phyloP scores from a whole-genome alignment of 2,113 vertebrate species.

The Rhipidura dahli region DNA sequence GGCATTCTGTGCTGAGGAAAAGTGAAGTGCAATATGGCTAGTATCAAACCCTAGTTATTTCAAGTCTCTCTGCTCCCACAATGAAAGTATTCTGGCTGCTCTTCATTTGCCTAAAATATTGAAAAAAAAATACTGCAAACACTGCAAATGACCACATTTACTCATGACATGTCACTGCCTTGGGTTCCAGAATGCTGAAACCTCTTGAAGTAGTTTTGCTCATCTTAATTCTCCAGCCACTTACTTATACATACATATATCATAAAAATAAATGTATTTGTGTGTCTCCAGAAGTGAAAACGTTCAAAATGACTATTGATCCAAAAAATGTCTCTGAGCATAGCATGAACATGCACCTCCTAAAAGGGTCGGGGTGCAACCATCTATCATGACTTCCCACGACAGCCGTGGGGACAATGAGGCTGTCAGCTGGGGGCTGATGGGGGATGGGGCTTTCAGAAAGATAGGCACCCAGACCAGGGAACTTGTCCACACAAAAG shows the following conservation, averaged over 20 bases:
- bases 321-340: conserved; percentile 27
- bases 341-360: background rate
- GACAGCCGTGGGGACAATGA: conserved; percentile 32
- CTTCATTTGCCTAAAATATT: conserved; percentile 23
- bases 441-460: conserved; percentile 10
- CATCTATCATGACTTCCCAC: conserved; percentile 45
- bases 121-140: background rate
- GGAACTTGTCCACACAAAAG: background rate
- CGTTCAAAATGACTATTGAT: conserved; percentile 47
- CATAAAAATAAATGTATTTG: background rate
- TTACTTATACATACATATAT: background rate
- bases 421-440: background rate
- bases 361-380: conserved; percentile 18
- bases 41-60: conserved; percentile 13
- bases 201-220: background rate
- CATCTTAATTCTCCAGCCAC: background rate
- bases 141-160: background rate
- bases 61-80: background rate
- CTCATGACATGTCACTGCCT: background rate
- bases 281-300: background rate
- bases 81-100: conserved; percentile 36
- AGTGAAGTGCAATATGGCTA: conserved; percentile 44
- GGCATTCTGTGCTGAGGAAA: conserved; percentile 64
- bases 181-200: background rate
- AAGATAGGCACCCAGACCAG: background rate